Percentiles rank a stretch among this genome's conserved stretches.
Conservation (phyloP, 53 echinoderm and acorn worm species). For the Hippasteria phrygiana region DNA sequence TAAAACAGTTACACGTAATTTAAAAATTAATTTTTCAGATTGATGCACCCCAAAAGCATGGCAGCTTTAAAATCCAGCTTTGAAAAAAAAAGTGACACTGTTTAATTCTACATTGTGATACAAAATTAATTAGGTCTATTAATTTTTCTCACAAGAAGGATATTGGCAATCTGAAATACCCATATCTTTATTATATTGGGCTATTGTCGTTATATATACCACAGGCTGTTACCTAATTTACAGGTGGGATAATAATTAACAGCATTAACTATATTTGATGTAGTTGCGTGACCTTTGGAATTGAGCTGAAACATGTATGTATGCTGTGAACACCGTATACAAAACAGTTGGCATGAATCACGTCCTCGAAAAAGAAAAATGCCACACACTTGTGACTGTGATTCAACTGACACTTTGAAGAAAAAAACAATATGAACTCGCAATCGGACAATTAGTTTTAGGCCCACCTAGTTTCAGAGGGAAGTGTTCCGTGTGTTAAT, state of each 20-base stretch:
- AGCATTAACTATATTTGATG: neutral
- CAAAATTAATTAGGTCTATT: too few relatives aligned
- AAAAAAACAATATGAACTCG: neutral
- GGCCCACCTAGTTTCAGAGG: neutral
- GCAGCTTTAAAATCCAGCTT: too few relatives aligned
- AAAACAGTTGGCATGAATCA: neutral
- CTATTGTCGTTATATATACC: neutral
- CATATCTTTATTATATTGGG: too few relatives aligned
- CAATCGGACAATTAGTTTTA: neutral
- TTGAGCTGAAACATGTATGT: neutral
- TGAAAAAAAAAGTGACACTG: too few relatives aligned
- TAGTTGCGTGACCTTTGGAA: neutral
- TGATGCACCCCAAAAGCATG: too few relatives aligned
- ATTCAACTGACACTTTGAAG: neutral
- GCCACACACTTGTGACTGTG: neutral
- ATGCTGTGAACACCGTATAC: neutral
- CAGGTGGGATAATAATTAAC: conserved; percentile 18
- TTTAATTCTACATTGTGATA: too few relatives aligned
- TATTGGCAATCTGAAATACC: too few relatives aligned
- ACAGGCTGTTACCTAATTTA: neutral
- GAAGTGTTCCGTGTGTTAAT: neutral
- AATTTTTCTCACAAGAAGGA: too few relatives aligned
- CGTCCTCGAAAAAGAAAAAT: neutral
- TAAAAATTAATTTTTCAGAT: too few relatives aligned
- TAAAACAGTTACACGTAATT: too few relatives aligned